phyloP scores from a whole-genome alignment of 1,140 invertebrate genomes.

The Plodia interpunctella region DNA sequence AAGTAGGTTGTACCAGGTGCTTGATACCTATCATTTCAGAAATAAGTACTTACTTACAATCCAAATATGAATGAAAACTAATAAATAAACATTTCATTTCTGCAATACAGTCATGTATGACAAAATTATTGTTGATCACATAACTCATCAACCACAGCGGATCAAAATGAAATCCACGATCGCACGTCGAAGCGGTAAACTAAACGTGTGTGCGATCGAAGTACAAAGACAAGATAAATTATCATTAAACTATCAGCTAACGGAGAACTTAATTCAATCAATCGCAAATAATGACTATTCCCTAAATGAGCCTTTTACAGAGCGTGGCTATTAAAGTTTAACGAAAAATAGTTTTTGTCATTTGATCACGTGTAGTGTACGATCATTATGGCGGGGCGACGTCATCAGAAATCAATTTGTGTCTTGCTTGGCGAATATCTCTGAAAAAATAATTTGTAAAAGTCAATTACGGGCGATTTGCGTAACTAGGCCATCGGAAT shows the following conservation, averaged over 20 bases:
- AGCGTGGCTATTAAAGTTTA: slow-evolving; percentile 37
- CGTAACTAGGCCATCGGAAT: slow-evolving; percentile 23
- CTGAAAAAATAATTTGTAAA: slow-evolving; percentile 35
- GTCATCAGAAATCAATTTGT: slow-evolving; percentile 71
- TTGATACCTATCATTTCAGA: no score
- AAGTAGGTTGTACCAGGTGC: no score
- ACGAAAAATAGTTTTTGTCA: slow-evolving; percentile 41
- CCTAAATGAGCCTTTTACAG: slow-evolving; percentile 34
- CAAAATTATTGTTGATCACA: slow-evolving; percentile 17
- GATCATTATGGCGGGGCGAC: slow-evolving; percentile 47
- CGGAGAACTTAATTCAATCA: slow-evolving; percentile 34
- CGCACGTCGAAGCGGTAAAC: neutral
- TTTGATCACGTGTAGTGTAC: slow-evolving; percentile 36
- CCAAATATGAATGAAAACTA: neutral
- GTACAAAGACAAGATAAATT: slow-evolving; percentile 19
- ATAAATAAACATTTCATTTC: slow-evolving; percentile 1
- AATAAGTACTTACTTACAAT: neutral
- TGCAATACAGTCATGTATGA: slow-evolving; percentile 10
- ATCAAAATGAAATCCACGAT: slow-evolving; percentile 21
- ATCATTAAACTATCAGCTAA: slow-evolving; percentile 25
- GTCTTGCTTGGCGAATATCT: slow-evolving; percentile 45
- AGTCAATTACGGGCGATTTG: slow-evolving; percentile 33
- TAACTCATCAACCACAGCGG: neutral
- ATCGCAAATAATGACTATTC: slow-evolving; percentile 34
- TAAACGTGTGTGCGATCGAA: slow-evolving; percentile 14